A percentile compares a stretch with the other conserved stretches of the same genome.
Conservation (phyloP, 2,113 vertebrate genomes). For the Rhineura floridana region DNA sequence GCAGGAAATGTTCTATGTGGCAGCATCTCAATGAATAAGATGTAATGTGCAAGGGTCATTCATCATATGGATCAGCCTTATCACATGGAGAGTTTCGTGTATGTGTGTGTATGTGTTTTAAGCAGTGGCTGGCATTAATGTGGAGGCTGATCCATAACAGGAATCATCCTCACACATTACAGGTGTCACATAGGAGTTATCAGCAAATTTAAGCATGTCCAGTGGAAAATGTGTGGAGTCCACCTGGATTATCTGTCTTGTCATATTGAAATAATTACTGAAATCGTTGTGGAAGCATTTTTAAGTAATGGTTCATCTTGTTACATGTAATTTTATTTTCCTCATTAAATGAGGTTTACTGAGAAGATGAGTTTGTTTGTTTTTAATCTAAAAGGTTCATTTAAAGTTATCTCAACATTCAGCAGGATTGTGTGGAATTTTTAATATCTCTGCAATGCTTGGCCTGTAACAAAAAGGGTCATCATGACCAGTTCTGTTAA, state of each 20-base stretch:
- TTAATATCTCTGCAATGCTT: background rate
- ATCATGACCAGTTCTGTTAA: constrained; percentile 31
- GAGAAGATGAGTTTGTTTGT: background rate
- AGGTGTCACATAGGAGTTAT: too few species aligned
- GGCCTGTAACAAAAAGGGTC: constrained; percentile 19
- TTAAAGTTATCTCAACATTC: constrained; percentile 9
- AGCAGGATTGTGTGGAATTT: constrained; percentile 14
- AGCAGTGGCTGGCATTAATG: background rate
- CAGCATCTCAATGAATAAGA: background rate
- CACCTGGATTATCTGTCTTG: background rate
- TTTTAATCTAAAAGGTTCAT: background rate
- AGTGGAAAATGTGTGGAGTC: background rate
- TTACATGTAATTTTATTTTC: background rate
- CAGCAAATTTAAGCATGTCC: too few species aligned
- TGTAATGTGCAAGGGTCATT: background rate
- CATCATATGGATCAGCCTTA: background rate
- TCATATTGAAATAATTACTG: background rate
- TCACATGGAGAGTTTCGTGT: background rate
- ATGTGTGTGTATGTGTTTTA: background rate
- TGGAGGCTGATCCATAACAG: background rate
- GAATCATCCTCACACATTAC: background rate
- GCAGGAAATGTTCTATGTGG: background rate
- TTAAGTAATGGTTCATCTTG: background rate
- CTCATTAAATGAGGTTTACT: background rate
- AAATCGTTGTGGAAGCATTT: background rate